A percentile compares a stretch with the other conserved stretches of the same genome.
Conservation (phyloP, 2,888 invertebrate genomes). For the Eucriotettix oculatus region DNA sequence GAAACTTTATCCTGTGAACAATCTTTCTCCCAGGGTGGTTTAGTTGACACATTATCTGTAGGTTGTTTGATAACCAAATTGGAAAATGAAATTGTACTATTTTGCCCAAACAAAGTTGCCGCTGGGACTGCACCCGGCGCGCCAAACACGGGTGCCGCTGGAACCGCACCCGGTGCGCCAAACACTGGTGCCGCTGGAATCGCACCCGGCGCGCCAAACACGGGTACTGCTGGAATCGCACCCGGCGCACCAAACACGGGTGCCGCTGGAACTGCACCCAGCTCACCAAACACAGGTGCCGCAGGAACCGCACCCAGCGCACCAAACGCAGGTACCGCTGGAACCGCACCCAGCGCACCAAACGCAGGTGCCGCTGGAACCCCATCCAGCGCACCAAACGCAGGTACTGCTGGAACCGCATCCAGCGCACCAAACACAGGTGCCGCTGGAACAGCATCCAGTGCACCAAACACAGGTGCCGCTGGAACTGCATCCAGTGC, state of each 20-base stretch:
- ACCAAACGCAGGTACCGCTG: neutral
- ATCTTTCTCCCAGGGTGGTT: too few relatives aligned
- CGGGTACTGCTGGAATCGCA: neutral
- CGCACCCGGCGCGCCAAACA: neutral
- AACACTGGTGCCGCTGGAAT: too few relatives aligned
- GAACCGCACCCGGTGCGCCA: too few relatives aligned
- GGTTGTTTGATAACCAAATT: too few relatives aligned
- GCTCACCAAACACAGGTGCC: neutral
- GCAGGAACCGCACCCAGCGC: neutral
- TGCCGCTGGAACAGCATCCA: conserved; percentile 1
- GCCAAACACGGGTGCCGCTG: too few relatives aligned
- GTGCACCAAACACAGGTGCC: conserved; percentile 1
- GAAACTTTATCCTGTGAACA: too few relatives aligned
- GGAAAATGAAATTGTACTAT: too few relatives aligned
- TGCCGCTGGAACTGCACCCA: neutral
- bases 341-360: neutral
- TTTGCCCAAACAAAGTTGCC: too few relatives aligned
- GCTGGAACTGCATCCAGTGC: too few relatives aligned
- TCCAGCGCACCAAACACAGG: conserved; percentile 2
- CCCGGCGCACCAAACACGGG: conserved; percentile 5
- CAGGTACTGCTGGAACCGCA: conserved; percentile 6
- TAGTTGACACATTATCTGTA: too few relatives aligned
- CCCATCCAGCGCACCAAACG: neutral
- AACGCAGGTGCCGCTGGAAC: neutral
- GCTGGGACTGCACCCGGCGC: too few relatives aligned